These are phyloP conservation scores for Tragelaphus imberbis DNA, from an alignment of 2,113 vertebrate species.

Conservation along the genomic window DNA sequence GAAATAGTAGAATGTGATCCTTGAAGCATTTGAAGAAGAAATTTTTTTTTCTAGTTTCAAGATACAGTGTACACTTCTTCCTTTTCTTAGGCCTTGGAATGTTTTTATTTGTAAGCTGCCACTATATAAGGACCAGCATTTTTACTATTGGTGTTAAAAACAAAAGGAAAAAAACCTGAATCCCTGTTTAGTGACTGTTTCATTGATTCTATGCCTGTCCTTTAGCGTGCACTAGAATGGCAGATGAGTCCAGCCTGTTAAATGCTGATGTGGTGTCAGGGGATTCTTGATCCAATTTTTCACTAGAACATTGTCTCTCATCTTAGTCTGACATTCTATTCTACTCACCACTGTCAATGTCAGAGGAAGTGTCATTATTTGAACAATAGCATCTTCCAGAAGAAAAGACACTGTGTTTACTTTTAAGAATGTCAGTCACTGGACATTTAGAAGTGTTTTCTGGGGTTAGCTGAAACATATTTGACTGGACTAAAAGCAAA, in stretches of 20 bases:
- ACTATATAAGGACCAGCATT: background rate
- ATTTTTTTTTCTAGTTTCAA: background rate
- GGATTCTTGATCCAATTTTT: constrained; percentile 81
- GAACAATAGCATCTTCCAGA: constrained; percentile 70
- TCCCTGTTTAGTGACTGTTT: constrained; percentile 58
- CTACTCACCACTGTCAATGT: constrained; percentile 70
- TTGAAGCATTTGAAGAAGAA: constrained; percentile 23
- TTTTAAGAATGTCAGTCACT: constrained; percentile 49
- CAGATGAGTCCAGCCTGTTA: constrained; percentile 74
- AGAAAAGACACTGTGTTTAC: constrained; percentile 72
- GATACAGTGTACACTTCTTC: background rate
- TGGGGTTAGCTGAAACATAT: constrained; percentile 47
- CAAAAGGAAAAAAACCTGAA: background rate
- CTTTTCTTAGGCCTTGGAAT: background rate
- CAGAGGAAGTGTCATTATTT: constrained; percentile 72
- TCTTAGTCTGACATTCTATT: constrained; percentile 79
- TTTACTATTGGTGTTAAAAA: constrained; percentile 28
- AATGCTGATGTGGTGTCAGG: constrained; percentile 77
- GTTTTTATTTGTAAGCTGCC: background rate
- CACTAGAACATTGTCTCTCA: constrained; percentile 69
- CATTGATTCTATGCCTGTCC: constrained; percentile 70
- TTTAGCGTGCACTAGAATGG: constrained; percentile 64
- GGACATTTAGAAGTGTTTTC: constrained; percentile 57
- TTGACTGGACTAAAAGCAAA: constrained; percentile 42
- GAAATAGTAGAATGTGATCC: constrained; percentile 36